Percentiles rank a stretch among this genome's conserved stretches.
phyloP scores from a whole-genome alignment of 2,797 vertebrate species.

The Triplophysa bombifrons region DNA sequence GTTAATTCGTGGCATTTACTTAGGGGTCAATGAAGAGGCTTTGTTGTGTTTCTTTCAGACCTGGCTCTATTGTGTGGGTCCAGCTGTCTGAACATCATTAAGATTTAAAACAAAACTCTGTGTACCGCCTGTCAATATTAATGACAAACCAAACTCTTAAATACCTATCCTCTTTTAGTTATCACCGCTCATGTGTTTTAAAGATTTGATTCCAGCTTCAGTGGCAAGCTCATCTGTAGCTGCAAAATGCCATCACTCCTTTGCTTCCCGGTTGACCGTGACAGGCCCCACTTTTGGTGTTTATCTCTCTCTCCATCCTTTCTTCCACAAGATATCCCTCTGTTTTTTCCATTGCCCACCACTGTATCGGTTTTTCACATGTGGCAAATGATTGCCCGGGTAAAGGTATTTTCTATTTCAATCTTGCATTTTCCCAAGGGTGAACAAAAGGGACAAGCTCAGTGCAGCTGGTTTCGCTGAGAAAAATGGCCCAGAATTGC shows the following conservation, averaged over 20 bases:
- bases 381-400: constrained; percentile 95
- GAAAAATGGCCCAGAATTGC: constrained; percentile 98
- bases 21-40: background rate
- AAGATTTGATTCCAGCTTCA: constrained; percentile 92
- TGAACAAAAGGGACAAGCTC: constrained; percentile 87
- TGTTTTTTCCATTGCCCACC: constrained; percentile 84
- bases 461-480: constrained; percentile 98
- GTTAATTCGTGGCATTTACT: constrained; percentile 1
- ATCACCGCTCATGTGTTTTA: constrained; percentile 89
- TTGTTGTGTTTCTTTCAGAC: constrained; percentile 28
- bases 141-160: constrained; percentile 84
- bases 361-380: constrained; percentile 97
- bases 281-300: constrained; percentile 78
- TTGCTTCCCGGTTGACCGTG: constrained; percentile 83
- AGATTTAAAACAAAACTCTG: constrained; percentile 77
- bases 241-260: constrained; percentile 95
- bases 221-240: constrained; percentile 92
- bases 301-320: constrained; percentile 88
- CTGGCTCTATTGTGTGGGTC: constrained; percentile 56
- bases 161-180: constrained; percentile 90
- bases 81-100: constrained; percentile 77
- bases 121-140: constrained; percentile 82
- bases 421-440: constrained; percentile 98
- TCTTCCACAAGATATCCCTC: constrained; percentile 86
- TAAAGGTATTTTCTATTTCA: constrained; percentile 99